Evolutionary conservation across 53 echinoderm and acorn worm genomes (phyloP).

Genomic region (Hippasteria phrygiana): DNA sequence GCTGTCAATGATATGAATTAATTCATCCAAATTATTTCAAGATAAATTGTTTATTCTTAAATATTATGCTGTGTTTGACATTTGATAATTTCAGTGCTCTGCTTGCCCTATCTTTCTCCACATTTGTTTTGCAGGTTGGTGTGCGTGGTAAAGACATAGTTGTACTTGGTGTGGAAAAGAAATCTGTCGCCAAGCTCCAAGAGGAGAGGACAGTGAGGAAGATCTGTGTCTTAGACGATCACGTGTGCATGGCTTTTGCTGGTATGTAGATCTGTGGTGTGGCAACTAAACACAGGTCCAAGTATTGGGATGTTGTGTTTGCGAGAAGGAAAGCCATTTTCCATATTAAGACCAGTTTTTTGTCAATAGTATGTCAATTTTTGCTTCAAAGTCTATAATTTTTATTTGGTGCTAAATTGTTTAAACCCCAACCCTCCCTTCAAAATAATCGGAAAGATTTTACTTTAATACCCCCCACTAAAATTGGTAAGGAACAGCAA

Average conservation of each 20-base stretch:
- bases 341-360: too few species aligned
- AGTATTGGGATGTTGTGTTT: background rate
- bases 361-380: too few species aligned
- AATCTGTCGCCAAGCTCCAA: slow-evolving; percentile 96
- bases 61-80: background rate
- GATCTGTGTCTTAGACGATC: slow-evolving; percentile 96
- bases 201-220: slow-evolving; percentile 97
- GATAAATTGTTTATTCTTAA: too few species aligned
- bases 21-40: too few species aligned
- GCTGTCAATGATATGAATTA: too few species aligned
- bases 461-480: too few species aligned
- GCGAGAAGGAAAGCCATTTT: too few species aligned
- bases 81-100: background rate
- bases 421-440: too few species aligned
- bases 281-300: background rate
- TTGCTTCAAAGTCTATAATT: too few species aligned
- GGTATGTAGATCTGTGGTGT: slow-evolving; percentile 63
- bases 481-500: too few species aligned
- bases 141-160: slow-evolving; percentile 96
- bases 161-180: slow-evolving; percentile 98
- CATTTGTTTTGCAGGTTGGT: slow-evolving; percentile 77
- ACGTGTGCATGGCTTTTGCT: slow-evolving; percentile 99
- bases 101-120: background rate
- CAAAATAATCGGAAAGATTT: too few species aligned
- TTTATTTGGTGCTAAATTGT: too few species aligned